Conservation (phyloP, 2,888 invertebrate species). For the Melikaiella ostensackeni region DNA sequence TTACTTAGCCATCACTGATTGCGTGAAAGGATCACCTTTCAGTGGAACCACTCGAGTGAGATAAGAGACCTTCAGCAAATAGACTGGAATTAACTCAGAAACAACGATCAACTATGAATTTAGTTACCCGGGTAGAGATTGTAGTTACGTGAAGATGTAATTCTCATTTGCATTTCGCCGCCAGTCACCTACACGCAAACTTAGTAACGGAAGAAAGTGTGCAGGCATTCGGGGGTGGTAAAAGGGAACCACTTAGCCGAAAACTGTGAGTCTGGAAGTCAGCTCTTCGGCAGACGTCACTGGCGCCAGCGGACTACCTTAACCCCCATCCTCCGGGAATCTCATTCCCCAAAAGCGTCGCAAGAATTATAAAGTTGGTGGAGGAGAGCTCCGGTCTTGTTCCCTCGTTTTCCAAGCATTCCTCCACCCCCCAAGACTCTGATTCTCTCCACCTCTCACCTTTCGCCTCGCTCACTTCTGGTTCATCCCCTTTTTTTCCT, state of each 20-base stretch:
- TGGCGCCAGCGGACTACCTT: slow-evolving; percentile 76
- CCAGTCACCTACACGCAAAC: slow-evolving; percentile 10
- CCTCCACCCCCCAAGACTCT: neutral
- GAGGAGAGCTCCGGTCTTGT: slow-evolving; percentile 60
- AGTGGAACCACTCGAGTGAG: neutral
- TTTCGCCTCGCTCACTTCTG: slow-evolving; percentile 44
- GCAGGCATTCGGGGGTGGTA: slow-evolving; percentile 44
- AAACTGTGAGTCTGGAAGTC: slow-evolving; percentile 73
- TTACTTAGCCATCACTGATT: too few species aligned
- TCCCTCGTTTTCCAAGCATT: slow-evolving; percentile 40
- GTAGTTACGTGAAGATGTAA: neutral
- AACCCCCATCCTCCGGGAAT: slow-evolving; percentile 61
- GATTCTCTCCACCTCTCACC: slow-evolving; percentile 47
- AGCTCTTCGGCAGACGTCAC: slow-evolving; percentile 74
- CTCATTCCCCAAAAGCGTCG: slow-evolving; percentile 76
- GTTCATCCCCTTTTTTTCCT: slow-evolving; percentile 18
- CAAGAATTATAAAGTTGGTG: slow-evolving; percentile 76
- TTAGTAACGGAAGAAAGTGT: slow-evolving; percentile 9
- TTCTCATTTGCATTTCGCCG: slow-evolving; percentile 9
- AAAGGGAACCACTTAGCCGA: slow-evolving; percentile 72
- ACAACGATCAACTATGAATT: neutral
- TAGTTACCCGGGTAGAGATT: neutral
- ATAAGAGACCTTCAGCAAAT: neutral
- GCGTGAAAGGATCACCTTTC: neutral
- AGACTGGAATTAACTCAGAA: neutral